Conservation (phyloP, 2,113 vertebrate species). For the Lagopus muta region DNA sequence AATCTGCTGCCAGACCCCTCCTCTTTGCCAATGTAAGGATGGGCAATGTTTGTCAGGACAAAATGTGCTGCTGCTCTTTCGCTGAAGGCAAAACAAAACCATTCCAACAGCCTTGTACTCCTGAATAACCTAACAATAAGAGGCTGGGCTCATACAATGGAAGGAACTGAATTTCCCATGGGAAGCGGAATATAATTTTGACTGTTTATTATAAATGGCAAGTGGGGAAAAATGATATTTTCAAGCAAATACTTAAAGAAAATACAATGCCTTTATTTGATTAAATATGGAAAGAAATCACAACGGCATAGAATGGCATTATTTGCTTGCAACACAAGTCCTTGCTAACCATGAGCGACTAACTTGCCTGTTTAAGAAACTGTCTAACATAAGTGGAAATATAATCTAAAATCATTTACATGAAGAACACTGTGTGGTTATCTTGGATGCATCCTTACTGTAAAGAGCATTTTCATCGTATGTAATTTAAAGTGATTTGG, state of each 20-base stretch:
- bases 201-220: constrained; percentile 7
- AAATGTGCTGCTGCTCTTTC: neutral
- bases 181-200: constrained; percentile 20
- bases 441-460: neutral
- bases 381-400: neutral
- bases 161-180: constrained; percentile 46
- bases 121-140: constrained; percentile 28
- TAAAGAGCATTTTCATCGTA: neutral
- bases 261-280: neutral
- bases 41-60: constrained; percentile 26
- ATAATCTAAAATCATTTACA: neutral
- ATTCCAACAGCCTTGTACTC: neutral
- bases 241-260: constrained; percentile 12
- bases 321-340: neutral
- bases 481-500: neutral
- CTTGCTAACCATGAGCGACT: neutral
- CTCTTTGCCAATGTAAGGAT: neutral
- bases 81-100: constrained; percentile 50
- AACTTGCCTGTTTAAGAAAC: neutral
- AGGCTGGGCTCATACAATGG: neutral
- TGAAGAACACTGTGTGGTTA: neutral
- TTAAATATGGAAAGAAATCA: neutral
- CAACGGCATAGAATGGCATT: neutral
- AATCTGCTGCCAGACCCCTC: neutral
- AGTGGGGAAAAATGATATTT: neutral